These are phyloP conservation scores for Pristionchus entomophagus DNA, from an alignment of 2,888 invertebrate genomes.

Conservation along the genomic window DNA sequence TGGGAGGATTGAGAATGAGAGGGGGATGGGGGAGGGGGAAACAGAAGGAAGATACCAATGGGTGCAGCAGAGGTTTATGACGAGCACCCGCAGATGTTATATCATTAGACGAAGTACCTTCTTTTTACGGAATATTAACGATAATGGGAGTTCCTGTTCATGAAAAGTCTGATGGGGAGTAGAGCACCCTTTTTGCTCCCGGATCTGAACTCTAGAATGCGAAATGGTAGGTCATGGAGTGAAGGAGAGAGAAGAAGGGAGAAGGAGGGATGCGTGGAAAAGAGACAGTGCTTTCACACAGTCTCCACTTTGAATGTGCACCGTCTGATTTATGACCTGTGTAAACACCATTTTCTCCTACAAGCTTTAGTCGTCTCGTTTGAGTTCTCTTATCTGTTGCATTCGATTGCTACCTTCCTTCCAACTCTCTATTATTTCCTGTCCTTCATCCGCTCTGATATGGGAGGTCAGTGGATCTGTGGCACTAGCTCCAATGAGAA, in stretches of 20 bases:
- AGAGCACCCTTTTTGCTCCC: too few relatives aligned
- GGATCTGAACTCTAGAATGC: too few relatives aligned
- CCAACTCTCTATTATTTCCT: background rate
- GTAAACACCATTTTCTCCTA: background rate
- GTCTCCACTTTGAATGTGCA: background rate
- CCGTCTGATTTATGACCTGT: slow-evolving; percentile 10
- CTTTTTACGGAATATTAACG: background rate
- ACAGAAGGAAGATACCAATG: background rate
- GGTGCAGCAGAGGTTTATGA: background rate
- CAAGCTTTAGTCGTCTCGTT: background rate
- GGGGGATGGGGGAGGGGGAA: background rate
- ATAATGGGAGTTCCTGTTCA: too few relatives aligned
- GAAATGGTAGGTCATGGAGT: background rate
- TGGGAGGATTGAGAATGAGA: background rate
- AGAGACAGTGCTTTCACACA: background rate
- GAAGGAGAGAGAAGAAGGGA: background rate
- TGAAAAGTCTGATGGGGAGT: too few relatives aligned
- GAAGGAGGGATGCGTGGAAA: background rate
- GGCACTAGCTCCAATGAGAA: background rate
- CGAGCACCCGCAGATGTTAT: background rate
- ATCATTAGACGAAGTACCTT: background rate
- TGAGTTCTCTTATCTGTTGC: background rate
- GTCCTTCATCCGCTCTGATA: background rate
- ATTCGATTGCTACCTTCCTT: background rate
- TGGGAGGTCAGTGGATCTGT: background rate